A percentile compares a stretch with the other conserved stretches of the same genome.
These are phyloP conservation scores for Linnaemya vulpina DNA, from an alignment of 2,888 invertebrate genomes.

Conservation along the genomic window DNA sequence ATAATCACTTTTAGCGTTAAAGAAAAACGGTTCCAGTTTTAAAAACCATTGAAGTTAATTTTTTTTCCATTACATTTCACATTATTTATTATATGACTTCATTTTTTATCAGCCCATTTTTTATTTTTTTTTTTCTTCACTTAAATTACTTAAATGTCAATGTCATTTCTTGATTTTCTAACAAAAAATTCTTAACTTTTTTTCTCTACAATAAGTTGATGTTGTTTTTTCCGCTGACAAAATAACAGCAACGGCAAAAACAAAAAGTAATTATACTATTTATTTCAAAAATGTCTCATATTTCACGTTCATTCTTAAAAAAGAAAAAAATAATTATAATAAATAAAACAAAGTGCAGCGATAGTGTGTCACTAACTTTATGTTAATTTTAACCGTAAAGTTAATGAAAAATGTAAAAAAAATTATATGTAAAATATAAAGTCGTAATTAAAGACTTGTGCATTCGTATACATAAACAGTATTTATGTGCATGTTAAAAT, in stretches of 20 bases:
- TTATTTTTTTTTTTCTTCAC: constrained; percentile 9
- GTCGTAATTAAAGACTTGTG: constrained; percentile 23
- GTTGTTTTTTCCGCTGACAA: constrained; percentile 11
- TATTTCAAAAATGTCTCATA: constrained; percentile 40
- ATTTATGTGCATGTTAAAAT: constrained; percentile 4
- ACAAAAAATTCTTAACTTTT: constrained; percentile 32
- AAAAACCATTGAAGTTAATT: too few species aligned
- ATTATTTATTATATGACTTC: constrained; percentile 14
- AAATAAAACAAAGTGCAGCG: background rate
- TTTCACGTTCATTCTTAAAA: constrained; percentile 55
- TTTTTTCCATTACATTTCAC: constrained; percentile 2
- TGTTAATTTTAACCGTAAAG: constrained; percentile 32
- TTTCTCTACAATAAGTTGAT: constrained; percentile 1
- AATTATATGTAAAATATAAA: background rate
- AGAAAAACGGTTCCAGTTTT: background rate
- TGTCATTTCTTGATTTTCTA: constrained; percentile 52
- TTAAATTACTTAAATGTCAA: constrained; percentile 51
- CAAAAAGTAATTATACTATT: constrained; percentile 44
- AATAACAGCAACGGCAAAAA: constrained; percentile 12
- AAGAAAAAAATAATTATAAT: background rate
- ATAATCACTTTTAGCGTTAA: constrained; percentile 17
- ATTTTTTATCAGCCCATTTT: constrained; percentile 12
- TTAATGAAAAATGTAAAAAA: constrained; percentile 11
- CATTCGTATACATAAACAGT: constrained; percentile 14
- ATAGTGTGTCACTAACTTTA: constrained; percentile 12